Conservation (phyloP, 2,113 vertebrate species). For the Apodemus speciosus region DNA sequence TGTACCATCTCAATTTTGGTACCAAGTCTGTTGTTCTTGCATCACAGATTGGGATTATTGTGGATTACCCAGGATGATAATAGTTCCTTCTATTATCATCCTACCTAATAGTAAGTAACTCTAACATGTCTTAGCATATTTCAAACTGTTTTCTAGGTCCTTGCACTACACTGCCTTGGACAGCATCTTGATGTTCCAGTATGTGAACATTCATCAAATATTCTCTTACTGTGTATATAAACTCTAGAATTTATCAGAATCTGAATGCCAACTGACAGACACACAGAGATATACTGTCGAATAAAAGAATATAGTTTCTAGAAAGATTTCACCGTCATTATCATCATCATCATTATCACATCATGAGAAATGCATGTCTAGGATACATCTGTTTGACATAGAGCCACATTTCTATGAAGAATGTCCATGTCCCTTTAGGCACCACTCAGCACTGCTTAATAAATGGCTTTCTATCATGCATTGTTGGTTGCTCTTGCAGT, state of each 20-base stretch:
- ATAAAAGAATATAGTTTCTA: not conserved
- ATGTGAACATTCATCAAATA: not conserved
- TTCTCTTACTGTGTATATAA: not conserved
- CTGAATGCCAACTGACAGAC: not conserved
- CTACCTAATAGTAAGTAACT: not conserved
- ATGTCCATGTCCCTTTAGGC: not conserved
- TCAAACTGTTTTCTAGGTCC: not conserved
- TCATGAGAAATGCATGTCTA: not conserved
- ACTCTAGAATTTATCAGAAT: not conserved
- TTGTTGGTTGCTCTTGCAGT: not conserved
- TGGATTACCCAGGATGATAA: not conserved
- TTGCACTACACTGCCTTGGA: not conserved
- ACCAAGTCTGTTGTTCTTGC: not conserved
- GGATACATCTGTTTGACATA: not conserved
- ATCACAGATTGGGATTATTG: not conserved
- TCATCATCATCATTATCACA: no score
- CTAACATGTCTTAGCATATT: not conserved
- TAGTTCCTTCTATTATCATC: not conserved
- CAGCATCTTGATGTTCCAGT: not conserved
- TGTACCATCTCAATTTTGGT: not conserved
- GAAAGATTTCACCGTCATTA: not conserved
- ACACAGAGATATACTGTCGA: not conserved
- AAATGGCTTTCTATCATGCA: not conserved
- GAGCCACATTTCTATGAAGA: not conserved
- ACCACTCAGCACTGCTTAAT: not conserved